Conservation (phyloP, 2,888 invertebrate genomes). For the Coecobrya sp. region DNA sequence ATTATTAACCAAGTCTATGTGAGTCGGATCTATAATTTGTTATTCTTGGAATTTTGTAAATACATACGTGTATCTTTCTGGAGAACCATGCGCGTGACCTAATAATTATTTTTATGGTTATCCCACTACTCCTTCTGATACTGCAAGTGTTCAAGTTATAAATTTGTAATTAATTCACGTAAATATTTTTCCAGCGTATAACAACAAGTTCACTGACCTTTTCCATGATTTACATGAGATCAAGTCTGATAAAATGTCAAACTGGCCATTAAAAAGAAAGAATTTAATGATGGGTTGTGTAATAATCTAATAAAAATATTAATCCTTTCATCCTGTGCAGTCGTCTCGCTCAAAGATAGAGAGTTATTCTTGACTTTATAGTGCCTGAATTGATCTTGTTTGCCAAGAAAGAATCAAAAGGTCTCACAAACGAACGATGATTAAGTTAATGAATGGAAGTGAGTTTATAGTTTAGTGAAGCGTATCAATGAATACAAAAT, state of each 20-base stretch:
- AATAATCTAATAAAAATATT: not conserved
- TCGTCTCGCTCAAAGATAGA: not conserved
- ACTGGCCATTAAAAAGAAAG: not conserved
- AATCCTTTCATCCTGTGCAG: not conserved
- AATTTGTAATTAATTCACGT: not conserved
- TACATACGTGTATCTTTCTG: not conserved
- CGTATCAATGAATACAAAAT: no score
- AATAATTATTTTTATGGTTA: not conserved
- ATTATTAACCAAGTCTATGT: not conserved
- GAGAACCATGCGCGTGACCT: not conserved
- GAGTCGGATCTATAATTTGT: not conserved
- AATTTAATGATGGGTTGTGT: not conserved
- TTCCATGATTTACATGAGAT: not conserved
- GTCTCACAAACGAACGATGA: no score
- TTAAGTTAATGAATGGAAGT: no score
- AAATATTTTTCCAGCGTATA: not conserved
- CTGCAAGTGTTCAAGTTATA: not conserved
- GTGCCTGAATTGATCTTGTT: no score
- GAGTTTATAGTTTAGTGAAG: no score
- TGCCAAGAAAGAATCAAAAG: no score
- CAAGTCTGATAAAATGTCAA: not conserved
- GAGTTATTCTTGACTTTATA: not conserved
- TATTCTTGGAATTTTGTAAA: not conserved
- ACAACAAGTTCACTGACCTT: conserved; percentile 29
- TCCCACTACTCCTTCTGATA: not conserved